Conservation (phyloP, 2,797 vertebrate genomes). For the Nyctibius grandis region DNA sequence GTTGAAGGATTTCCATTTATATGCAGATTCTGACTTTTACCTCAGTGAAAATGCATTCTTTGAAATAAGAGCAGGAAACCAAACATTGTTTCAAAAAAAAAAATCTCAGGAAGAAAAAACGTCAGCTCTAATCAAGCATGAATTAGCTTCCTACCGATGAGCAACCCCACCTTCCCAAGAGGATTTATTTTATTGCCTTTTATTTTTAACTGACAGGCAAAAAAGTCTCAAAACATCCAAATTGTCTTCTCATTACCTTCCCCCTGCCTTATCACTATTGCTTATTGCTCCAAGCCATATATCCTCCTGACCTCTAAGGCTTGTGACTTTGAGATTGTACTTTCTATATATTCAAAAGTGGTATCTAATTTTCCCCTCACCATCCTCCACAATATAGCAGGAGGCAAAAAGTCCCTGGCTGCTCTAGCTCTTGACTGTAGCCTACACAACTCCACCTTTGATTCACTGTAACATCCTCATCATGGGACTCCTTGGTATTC, state of each 20-base stretch:
- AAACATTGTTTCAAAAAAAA: not conserved
- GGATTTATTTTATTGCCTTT: not conserved
- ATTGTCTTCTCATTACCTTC: not conserved
- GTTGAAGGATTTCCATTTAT: slow-evolving; percentile 46
- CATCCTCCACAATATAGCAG: not conserved
- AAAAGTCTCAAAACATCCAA: not conserved
- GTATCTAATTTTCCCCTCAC: not conserved
- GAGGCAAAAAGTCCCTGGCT: not conserved
- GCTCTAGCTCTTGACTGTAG: not conserved
- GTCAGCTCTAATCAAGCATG: not conserved
- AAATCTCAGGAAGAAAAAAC: not conserved
- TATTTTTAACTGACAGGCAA: not conserved
- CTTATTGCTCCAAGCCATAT: not conserved
- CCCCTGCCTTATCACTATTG: not conserved
- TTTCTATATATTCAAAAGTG: not conserved
- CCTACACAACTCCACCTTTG: not conserved
- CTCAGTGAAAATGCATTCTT: slow-evolving; percentile 6
- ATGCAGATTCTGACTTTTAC: slow-evolving; percentile 47
- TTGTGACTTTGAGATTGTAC: not conserved
- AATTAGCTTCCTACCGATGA: slow-evolving; percentile 25
- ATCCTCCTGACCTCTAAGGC: not conserved
- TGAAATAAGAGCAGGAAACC: slow-evolving; percentile 14
- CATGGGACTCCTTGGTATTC: not conserved
- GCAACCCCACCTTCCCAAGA: not conserved
- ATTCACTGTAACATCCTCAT: not conserved